A percentile compares a stretch with the other conserved stretches of the same genome.
phyloP scores from a whole-genome alignment of 64 coral and sea anemone genomes.

The Acropora yongei region DNA sequence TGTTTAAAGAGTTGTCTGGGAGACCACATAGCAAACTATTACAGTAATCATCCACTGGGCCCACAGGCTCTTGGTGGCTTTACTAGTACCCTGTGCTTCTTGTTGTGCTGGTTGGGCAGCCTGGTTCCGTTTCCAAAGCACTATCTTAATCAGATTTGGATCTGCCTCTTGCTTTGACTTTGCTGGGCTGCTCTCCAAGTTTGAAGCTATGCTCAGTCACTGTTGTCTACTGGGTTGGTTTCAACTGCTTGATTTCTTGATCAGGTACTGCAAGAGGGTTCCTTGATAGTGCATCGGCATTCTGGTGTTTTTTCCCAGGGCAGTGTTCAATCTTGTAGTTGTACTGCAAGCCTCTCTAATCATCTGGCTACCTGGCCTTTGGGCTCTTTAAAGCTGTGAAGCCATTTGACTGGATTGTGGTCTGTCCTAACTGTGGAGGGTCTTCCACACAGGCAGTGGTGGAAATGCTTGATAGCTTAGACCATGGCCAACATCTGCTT shows the following conservation, averaged over 20 bases:
- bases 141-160: not conserved
- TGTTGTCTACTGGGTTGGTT: conserved; percentile 1
- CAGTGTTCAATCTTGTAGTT: too few species aligned
- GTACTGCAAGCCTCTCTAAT: too few species aligned
- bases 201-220: not conserved
- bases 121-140: not conserved
- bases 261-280: too few species aligned
- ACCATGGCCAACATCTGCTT: conserved; percentile 40
- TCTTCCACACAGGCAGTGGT: conserved; percentile 39
- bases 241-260: not conserved
- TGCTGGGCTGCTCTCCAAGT: not conserved
- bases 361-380: not conserved
- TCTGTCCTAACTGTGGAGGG: conserved; percentile 33
- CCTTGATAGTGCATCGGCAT: too few species aligned
- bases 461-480: conserved; percentile 53
- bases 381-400: conserved; percentile 45
- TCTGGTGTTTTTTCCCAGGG: too few species aligned
- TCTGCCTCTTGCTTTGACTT: not conserved
- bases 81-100: not conserved
- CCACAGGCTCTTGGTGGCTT: conserved; percentile 14
- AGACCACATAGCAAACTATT: too few species aligned
- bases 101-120: not conserved
- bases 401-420: conserved; percentile 35
- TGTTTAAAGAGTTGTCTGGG: too few species aligned
- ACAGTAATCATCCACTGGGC: not conserved